Base-by-base conservation (phyloP, 2,113 vertebrate genomes). In the Limnothrissa miodon region DNA sequence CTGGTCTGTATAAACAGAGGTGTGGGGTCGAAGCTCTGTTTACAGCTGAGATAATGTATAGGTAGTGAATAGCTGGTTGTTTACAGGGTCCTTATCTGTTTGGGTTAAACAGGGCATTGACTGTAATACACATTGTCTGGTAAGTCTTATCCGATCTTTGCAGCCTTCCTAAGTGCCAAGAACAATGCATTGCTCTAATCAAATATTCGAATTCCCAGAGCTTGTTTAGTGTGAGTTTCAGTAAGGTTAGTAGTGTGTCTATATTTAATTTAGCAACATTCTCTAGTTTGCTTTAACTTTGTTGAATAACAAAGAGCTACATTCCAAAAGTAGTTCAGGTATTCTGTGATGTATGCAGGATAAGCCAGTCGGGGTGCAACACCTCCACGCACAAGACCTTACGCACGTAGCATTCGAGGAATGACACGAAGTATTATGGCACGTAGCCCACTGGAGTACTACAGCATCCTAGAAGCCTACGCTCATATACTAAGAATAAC, bases 331-430 rank as follows among this genome's bases (percentile, higher is more conserved):
- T 33, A 74, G 8, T 29, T 11, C 8, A 5, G 66, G 66, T 29
- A 74, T 33, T 33, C 3, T 33, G 13, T 74, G 29, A 39, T 33
- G 66, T 74, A 36, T 39, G 66, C 66, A 10, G 29, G 13, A 17
- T 42, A 11, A 33, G 66, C 5, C 66, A 36, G 66, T 36, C 25
- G 29, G 15, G 33, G 11, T 74, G 13, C 66, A 74, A 74, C 66
- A 74, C 66, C 66, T 74, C 66, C 4, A 74, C 25, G 66, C 29
- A 17, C 66, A 36, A 15, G 66, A 74, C 66, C 66, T 74, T 29
- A 33, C 66, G 66, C 66, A 74, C 66, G 66, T 39, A 74, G 66
- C 13, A 33, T 5, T 74, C 66, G 66, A 74, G 66, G 66, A 74
- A 74, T 74, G 29, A 15, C 66, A 74, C 33, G 66, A 74, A 29